Evolutionary conservation across 2,797 vertebrate species (phyloP).

Genomic region (Denticeps clupeoides): DNA sequence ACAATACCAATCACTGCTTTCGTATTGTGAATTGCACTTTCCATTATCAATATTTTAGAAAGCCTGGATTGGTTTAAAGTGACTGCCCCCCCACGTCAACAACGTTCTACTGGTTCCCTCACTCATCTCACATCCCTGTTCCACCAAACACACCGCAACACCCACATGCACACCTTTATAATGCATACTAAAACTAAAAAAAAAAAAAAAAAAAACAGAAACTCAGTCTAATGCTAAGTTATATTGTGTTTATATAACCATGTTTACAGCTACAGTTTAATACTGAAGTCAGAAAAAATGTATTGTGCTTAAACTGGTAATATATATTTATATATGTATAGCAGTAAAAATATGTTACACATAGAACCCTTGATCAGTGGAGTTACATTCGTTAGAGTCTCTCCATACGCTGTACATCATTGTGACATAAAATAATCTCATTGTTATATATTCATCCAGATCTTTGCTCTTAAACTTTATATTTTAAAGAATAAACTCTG

Average conservation of each 20-base stretch:
- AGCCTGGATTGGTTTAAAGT: no score
- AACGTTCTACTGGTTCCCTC: no score
- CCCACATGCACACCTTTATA: constrained; percentile 22
- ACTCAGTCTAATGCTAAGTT: constrained; percentile 8
- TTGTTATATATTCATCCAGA: constrained; percentile 46
- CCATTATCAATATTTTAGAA: no score
- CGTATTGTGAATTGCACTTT: no score
- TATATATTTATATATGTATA: no score
- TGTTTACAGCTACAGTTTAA: constrained; percentile 27
- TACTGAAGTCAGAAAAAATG: constrained; percentile 38
- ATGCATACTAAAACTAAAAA: constrained; percentile 11
- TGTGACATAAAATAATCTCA: constrained; percentile 55
- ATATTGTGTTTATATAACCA: constrained; percentile 12
- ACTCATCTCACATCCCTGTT: no score
- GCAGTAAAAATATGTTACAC: constrained; percentile 42
- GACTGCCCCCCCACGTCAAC: no score
- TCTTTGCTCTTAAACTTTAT: constrained; percentile 38
- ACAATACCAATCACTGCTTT: no score
- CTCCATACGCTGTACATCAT: constrained; percentile 49
- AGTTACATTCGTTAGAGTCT: constrained; percentile 56
- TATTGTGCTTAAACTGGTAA: constrained; percentile 58
- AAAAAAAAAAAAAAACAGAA: neutral
- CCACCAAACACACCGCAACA: constrained; percentile 15
- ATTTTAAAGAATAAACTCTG: constrained; percentile 25
- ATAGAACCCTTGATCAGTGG: constrained; percentile 50